Evolutionary conservation across 2,113 vertebrate species (phyloP).

Genomic region (Thunnus thynnus): DNA sequence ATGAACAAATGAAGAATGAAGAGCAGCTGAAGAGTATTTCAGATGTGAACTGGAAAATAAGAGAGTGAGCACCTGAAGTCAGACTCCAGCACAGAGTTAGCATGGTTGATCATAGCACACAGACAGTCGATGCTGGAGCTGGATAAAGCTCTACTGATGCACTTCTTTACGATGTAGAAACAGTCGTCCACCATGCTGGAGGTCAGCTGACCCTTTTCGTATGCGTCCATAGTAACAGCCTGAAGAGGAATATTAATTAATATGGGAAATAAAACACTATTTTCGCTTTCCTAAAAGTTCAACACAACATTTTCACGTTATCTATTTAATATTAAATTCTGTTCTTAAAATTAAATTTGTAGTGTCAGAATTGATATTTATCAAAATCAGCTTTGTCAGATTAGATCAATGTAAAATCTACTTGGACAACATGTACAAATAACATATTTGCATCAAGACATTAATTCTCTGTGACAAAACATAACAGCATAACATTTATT

Average conservation of each 20-base stretch:
- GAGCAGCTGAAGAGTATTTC: background rate
- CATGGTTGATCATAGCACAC: constrained; percentile 99
- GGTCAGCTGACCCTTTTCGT: constrained; percentile 94
- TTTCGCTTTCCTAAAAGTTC: background rate
- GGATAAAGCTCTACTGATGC: constrained; percentile 95
- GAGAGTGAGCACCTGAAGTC: constrained; percentile 91
- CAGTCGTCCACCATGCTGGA: constrained; percentile 99
- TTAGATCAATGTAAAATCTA: background rate
- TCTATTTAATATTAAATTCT: background rate
- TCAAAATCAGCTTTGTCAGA: too few relatives aligned
- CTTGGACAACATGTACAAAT: background rate
- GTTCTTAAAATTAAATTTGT: too few relatives aligned
- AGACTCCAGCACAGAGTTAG: constrained; percentile 93
- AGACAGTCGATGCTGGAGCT: constrained; percentile 98
- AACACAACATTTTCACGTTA: background rate
- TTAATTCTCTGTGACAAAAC: too few relatives aligned
- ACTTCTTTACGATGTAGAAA: constrained; percentile 99
- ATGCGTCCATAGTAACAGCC: constrained; percentile 96
- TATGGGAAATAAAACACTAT: background rate
- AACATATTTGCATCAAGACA: background rate
- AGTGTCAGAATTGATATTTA: background rate
- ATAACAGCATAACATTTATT: too few relatives aligned
- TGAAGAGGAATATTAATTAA: constrained; percentile 59
- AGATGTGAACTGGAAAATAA: background rate
- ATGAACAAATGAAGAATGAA: background rate